Evolutionary conservation across 2,888 invertebrate genomes (phyloP).

Genomic region (Drosophila prolongata): DNA sequence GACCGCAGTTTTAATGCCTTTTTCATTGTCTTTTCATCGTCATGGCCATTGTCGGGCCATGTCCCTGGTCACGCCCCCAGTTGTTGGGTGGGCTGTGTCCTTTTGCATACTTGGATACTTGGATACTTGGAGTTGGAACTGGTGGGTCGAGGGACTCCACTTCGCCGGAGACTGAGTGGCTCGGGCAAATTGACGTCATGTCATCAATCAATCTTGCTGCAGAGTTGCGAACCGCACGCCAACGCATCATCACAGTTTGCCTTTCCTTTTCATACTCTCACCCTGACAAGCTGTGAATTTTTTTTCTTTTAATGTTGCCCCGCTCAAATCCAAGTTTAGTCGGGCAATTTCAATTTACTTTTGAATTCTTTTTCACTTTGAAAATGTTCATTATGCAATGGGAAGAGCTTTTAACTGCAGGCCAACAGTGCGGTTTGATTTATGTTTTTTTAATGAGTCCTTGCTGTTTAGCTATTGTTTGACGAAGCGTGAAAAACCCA

Average conservation of each 20-base stretch:
- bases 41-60: constrained; percentile 39
- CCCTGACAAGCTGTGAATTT: constrained; percentile 55
- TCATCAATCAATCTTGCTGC: constrained; percentile 78
- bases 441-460: constrained; percentile 77
- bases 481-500: constrained; percentile 43
- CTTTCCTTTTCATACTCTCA: constrained; percentile 14
- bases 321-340: constrained; percentile 39
- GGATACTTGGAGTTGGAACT: constrained; percentile 5
- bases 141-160: constrained; percentile 11
- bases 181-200: constrained; percentile 72
- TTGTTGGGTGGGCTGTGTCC: constrained; percentile 18
- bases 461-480: constrained; percentile 24
- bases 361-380: constrained; percentile 18
- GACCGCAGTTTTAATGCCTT: constrained; percentile 78
- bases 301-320: constrained; percentile 25
- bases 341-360: constrained; percentile 33
- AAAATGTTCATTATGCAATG: constrained; percentile 53
- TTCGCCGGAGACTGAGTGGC: constrained; percentile 26
- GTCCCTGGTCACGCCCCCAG: constrained; percentile 42
- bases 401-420: constrained; percentile 19
- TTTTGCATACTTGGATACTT: constrained; percentile 35
- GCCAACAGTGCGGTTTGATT: constrained; percentile 59
- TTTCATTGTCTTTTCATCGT: constrained; percentile 72
- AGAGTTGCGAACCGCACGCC: constrained; percentile 42
- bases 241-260: constrained; percentile 52